Percentiles rank a stretch among this genome's conserved stretches.
phyloP scores from a whole-genome alignment of 1,140 invertebrate species.

The Leptopilina clavipes region DNA sequence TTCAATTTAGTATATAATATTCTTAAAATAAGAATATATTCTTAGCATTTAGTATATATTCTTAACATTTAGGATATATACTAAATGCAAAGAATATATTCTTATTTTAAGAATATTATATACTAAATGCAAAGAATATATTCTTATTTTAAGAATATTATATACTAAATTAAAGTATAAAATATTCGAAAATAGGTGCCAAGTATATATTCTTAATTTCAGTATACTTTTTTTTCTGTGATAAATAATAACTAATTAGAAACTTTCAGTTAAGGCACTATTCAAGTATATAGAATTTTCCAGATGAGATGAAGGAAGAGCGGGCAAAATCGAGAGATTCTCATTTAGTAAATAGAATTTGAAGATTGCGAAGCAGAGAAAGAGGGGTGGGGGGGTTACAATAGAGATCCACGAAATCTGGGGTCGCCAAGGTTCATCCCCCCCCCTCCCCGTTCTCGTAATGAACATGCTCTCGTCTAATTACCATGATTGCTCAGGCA shows the following conservation, averaged over 20 bases:
- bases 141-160: too few relatives aligned
- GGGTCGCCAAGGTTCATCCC: conserved; percentile 32
- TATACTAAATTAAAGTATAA: too few relatives aligned
- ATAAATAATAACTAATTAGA: not conserved
- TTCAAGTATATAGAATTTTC: not conserved
- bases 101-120: too few relatives aligned
- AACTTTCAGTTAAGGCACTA: not conserved
- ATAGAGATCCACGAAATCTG: conserved; percentile 9
- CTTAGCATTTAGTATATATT: too few relatives aligned
- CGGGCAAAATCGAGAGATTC: conserved; percentile 13
- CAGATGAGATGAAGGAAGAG: not conserved
- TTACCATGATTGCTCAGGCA: conserved; percentile 60
- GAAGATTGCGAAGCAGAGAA: not conserved
- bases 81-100: too few relatives aligned
- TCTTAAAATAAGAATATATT: too few relatives aligned
- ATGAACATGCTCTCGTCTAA: conserved; percentile 59
- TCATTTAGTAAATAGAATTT: conserved; percentile 14
- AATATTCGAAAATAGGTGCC: too few relatives aligned
- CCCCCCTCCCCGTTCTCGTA: conserved; percentile 49
- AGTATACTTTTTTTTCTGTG: too few relatives aligned
- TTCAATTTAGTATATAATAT: too few relatives aligned
- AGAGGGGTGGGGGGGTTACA: not conserved
- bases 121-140: too few relatives aligned
- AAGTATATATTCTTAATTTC: too few relatives aligned
- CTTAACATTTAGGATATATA: too few relatives aligned